phyloP scores from a whole-genome alignment of 1,140 invertebrate species.

The Spodoptera frugiperda region DNA sequence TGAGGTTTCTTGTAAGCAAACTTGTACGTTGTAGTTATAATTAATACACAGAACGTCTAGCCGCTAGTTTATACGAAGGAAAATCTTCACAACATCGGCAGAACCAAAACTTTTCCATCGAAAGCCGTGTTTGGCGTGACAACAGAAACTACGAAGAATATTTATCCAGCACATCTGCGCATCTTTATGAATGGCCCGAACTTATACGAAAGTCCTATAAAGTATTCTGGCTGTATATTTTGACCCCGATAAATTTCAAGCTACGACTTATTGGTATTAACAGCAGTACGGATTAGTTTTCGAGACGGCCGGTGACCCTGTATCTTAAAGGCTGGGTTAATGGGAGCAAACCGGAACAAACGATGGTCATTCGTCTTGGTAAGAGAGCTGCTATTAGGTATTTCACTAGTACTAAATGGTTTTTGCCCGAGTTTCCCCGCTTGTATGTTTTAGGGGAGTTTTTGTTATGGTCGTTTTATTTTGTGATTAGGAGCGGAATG shows the following conservation, averaged over 20 bases:
- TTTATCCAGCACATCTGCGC: slow-evolving; percentile 30
- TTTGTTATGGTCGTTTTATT: slow-evolving; percentile 38
- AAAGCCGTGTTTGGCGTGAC: neutral
- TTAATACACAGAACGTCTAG: too few relatives aligned
- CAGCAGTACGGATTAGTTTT: slow-evolving; percentile 56
- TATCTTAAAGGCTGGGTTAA: slow-evolving; percentile 62
- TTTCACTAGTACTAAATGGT: slow-evolving; percentile 48
- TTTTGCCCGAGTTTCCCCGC: slow-evolving; percentile 40
- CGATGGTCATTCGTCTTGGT: slow-evolving; percentile 59
- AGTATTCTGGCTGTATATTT: slow-evolving; percentile 42
- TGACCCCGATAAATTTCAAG: slow-evolving; percentile 55
- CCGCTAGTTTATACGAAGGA: too few relatives aligned
- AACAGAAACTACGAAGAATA: slow-evolving; percentile 5
- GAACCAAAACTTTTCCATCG: slow-evolving; percentile 24
- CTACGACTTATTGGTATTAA: slow-evolving; percentile 59
- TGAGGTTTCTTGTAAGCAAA: too few relatives aligned
- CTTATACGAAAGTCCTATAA: slow-evolving; percentile 11
- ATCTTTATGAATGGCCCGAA: slow-evolving; percentile 33
- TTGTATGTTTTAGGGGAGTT: slow-evolving; percentile 34
- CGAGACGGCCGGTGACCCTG: slow-evolving; percentile 50
- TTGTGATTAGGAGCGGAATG: slow-evolving; percentile 26
- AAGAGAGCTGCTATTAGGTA: slow-evolving; percentile 46
- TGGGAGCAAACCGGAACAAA: slow-evolving; percentile 62
- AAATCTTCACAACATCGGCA: neutral
- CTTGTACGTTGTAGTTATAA: too few relatives aligned